A percentile compares a stretch with the other conserved stretches of the same genome.
phyloP scores from a whole-genome alignment of 1,140 invertebrate species.

The Choristoneura fumiferana region DNA sequence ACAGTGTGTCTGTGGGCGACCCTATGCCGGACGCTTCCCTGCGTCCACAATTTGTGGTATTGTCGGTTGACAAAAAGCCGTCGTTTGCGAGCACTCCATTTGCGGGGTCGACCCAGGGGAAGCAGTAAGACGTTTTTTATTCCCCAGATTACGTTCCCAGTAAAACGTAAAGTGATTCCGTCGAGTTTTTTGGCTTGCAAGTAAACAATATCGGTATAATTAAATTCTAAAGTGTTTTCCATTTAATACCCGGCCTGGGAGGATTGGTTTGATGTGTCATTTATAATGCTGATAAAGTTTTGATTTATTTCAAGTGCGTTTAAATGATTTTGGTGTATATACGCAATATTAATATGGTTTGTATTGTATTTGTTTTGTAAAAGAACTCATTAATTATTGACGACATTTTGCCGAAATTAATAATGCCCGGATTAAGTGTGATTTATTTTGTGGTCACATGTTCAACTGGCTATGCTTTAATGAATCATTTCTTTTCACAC shows the following conservation, averaged over 20 bases:
- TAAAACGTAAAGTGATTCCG: constrained; percentile 45
- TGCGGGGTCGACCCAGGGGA: constrained; percentile 28
- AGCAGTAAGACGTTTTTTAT: constrained; percentile 45
- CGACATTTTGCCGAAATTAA: too few relatives aligned
- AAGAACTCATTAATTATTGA: too few relatives aligned
- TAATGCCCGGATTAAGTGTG: too few relatives aligned
- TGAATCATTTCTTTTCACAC: too few relatives aligned
- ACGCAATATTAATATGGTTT: too few relatives aligned
- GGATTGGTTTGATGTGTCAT: not conserved
- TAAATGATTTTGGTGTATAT: not conserved
- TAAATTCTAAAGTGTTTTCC: not conserved
- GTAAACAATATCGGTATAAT: constrained; percentile 3
- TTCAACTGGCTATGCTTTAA: too few relatives aligned
- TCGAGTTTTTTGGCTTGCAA: constrained; percentile 20
- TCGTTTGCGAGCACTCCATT: constrained; percentile 44
- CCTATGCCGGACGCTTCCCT: not conserved
- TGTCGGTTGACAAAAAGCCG: constrained; percentile 51
- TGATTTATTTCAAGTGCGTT: too few relatives aligned
- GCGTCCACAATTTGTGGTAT: constrained; percentile 40
- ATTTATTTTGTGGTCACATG: too few relatives aligned
- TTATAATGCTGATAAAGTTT: too few relatives aligned
- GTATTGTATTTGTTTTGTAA: too few relatives aligned
- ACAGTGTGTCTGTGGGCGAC: too few relatives aligned
- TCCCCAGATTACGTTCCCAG: constrained; percentile 40
- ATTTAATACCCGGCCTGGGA: constrained; percentile 3